A percentile compares a stretch with the other conserved stretches of the same genome.
Evolutionary conservation across 2,113 vertebrate species (phyloP).

Genomic region (Nothoprocta perdicaria): DNA sequence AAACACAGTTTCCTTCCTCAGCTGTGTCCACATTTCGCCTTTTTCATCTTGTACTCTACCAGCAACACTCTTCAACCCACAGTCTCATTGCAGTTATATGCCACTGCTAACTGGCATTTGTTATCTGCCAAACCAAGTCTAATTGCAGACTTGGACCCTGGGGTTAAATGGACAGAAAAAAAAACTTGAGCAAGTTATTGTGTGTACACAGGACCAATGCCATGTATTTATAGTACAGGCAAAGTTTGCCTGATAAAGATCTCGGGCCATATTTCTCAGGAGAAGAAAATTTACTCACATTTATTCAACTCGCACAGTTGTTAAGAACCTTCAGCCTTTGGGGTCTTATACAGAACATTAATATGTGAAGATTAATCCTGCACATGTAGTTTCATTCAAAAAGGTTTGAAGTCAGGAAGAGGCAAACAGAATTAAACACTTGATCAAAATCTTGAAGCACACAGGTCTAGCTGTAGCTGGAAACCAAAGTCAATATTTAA

Average conservation of each 20-base stretch:
- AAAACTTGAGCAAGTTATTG: background rate
- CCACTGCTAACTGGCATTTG: background rate
- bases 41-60: background rate
- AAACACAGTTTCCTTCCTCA: background rate
- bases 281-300: background rate
- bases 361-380: background rate
- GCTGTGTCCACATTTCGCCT: background rate
- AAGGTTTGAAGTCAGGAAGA: background rate
- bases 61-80: background rate
- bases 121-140: background rate
- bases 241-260: constrained; percentile 46
- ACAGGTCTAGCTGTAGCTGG: background rate
- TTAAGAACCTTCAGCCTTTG: background rate
- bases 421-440: background rate
- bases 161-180: constrained; percentile 20
- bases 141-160: constrained; percentile 23
- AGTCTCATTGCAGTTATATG: background rate
- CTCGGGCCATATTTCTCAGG: background rate
- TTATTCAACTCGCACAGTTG: background rate
- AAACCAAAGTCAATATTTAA: background rate
- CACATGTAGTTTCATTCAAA: background rate
- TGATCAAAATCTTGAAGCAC: background rate
- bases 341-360: background rate
- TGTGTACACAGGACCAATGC: constrained; percentile 19
- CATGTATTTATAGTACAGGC: constrained; percentile 45